phyloP scores from a whole-genome alignment of 2,113 vertebrate species.

The Ascaphus truei region DNA sequence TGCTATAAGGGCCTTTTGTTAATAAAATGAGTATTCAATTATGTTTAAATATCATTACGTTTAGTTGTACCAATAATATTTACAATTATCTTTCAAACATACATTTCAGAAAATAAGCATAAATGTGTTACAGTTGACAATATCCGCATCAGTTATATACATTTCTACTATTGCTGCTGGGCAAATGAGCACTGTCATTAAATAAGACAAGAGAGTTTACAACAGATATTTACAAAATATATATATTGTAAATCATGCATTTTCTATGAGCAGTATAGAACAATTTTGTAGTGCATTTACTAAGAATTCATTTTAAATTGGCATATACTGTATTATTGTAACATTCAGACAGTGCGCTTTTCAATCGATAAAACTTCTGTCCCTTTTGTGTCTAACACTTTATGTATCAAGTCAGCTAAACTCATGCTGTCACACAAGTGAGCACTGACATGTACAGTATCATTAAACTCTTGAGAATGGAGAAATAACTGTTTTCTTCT shows the following conservation, averaged over 20 bases:
- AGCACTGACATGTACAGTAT: constrained; percentile 26
- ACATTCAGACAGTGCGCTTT: constrained; percentile 13
- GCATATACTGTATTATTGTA: neutral
- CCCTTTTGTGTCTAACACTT: constrained; percentile 29
- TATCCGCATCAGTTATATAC: no score
- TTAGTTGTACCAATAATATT: no score
- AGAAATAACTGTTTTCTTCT: neutral
- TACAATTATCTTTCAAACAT: no score
- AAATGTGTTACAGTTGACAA: no score
- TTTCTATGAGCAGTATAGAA: neutral
- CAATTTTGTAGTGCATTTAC: constrained; percentile 25
- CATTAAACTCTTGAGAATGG: constrained; percentile 1
- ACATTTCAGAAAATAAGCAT: no score
- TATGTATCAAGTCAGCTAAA: constrained; percentile 13
- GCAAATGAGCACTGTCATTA: no score
- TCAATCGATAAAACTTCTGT: neutral
- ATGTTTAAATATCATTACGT: no score
- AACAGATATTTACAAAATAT: neutral
- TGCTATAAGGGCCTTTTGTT: no score
- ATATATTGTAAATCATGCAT: constrained; percentile 1
- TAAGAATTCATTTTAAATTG: constrained; percentile 8
- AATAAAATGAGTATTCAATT: no score
- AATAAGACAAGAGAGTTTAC: neutral
- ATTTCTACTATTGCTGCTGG: no score
- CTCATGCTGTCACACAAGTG: constrained; percentile 19